Conservation (phyloP, 1,140 invertebrate species). For the Drosophila insularis region DNA sequence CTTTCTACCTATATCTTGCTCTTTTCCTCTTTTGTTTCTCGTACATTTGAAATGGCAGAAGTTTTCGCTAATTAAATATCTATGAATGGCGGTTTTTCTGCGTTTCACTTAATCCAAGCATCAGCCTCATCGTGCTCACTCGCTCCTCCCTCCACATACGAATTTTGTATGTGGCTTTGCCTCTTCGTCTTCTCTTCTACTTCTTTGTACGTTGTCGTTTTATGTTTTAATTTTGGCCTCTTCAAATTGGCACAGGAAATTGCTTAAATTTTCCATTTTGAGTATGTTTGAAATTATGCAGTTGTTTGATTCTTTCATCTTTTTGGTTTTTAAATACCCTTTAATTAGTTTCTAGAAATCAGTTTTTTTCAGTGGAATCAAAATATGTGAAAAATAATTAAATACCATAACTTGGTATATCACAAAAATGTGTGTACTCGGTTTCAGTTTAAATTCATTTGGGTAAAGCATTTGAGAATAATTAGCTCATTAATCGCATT, state of each 20-base stretch:
- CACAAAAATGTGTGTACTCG: conserved; percentile 26
- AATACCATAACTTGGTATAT: no score
- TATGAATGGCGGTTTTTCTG: conserved; percentile 76
- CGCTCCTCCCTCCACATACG: not conserved
- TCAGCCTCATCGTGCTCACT: not conserved
- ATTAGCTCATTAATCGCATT: not conserved
- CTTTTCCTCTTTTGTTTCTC: conserved; percentile 9
- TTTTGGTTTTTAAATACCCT: not conserved
- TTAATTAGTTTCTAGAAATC: no score
- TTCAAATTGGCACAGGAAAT: conserved; percentile 78
- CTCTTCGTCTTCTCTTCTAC: conserved; percentile 1
- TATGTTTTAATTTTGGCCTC: conserved; percentile 77
- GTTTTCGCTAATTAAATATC: conserved; percentile 80
- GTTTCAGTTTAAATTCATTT: conserved; percentile 26
- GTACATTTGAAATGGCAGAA: conserved; percentile 15
- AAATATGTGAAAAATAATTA: no score
- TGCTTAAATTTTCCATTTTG: conserved; percentile 79
- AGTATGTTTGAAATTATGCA: conserved; percentile 28
- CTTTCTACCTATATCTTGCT: conserved; percentile 22
- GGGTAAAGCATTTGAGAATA: conserved; percentile 5
- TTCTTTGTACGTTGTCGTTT: conserved; percentile 25
- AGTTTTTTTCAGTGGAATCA: no score
- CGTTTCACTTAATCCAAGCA: conserved; percentile 17
- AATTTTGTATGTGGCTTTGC: conserved; percentile 21
- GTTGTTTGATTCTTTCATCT: conserved; percentile 8